Conservation (phyloP, 2,888 invertebrate genomes). For the Maniola hyperantus region DNA sequence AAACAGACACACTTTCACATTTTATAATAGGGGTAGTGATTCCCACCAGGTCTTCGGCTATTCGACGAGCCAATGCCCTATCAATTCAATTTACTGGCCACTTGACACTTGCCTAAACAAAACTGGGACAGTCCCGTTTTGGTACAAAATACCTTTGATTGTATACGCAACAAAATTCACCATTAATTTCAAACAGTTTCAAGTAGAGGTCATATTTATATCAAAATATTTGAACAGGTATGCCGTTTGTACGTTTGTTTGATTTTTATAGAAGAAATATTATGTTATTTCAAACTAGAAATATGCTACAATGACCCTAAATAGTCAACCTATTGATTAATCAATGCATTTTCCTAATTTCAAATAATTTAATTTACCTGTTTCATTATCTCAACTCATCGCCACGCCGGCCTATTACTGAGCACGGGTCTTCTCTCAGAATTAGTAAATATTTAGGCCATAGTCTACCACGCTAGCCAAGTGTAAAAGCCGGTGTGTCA, state of each 20-base stretch:
- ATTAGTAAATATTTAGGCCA: too few species aligned
- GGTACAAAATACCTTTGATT: conserved; percentile 36
- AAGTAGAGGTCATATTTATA: conserved; percentile 11
- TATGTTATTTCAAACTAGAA: neutral
- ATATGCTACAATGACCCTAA: neutral
- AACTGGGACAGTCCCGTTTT: conserved; percentile 44
- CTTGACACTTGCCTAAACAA: conserved; percentile 41
- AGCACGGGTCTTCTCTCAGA: too few species aligned
- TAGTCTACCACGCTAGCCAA: too few species aligned
- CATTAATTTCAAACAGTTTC: conserved; percentile 9
- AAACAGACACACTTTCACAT: too few species aligned
- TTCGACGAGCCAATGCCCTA: conserved; percentile 21
- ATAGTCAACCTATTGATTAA: too few species aligned
- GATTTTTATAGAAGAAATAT: conserved; percentile 1
- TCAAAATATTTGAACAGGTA: neutral
- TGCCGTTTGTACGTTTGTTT: conserved; percentile 10
- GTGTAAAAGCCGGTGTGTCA: too few species aligned
- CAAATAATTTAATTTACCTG: too few species aligned
- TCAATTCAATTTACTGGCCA: conserved; percentile 32
- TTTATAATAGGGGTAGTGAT: too few species aligned
- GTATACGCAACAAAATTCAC: conserved; percentile 30
- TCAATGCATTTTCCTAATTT: too few species aligned
- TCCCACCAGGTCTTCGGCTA: neutral
- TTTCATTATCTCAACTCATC: too few species aligned
- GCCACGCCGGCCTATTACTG: too few species aligned